Conservation (phyloP, 1,140 invertebrate species). For the Augochlora pura region DNA sequence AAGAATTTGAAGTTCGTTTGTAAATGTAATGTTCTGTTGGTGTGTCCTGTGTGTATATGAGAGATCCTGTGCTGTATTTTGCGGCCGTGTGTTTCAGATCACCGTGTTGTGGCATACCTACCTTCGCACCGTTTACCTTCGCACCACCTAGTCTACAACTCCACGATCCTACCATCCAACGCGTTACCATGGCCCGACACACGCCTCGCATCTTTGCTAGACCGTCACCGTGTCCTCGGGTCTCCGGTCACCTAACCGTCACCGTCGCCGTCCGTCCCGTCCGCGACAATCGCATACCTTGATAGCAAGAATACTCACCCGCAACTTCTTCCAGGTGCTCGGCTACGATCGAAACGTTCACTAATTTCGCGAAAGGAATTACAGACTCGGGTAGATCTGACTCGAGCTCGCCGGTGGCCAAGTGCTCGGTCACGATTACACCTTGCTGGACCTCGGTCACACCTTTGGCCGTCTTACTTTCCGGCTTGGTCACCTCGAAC, state of each 20-base stretch:
- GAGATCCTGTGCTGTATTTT: background rate
- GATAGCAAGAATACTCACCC: slow-evolving; percentile 79
- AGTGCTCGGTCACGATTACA: slow-evolving; percentile 80
- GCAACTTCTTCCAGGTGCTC: slow-evolving; percentile 76
- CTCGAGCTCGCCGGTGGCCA: slow-evolving; percentile 78
- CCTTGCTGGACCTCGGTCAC: slow-evolving; percentile 77
- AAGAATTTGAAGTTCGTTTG: background rate
- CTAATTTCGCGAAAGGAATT: slow-evolving; percentile 69
- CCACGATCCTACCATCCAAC: slow-evolving; percentile 28
- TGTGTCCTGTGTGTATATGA: slow-evolving; percentile 25
- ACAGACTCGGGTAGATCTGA: slow-evolving; percentile 75
- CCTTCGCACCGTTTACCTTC: background rate
- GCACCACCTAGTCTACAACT: background rate
- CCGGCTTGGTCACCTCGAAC: slow-evolving; percentile 69
- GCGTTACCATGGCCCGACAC: too few species aligned
- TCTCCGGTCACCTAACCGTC: slow-evolving; percentile 16
- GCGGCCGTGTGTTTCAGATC: background rate
- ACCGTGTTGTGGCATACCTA: slow-evolving; percentile 17
- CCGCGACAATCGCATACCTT: slow-evolving; percentile 45
- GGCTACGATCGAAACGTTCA: slow-evolving; percentile 67
- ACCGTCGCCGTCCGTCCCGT: slow-evolving; percentile 23
- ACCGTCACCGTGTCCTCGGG: background rate
- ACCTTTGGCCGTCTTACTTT: slow-evolving; percentile 69
- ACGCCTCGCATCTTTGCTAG: too few species aligned
- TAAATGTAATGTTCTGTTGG: slow-evolving; percentile 16